Base-by-base conservation (phyloP, 2,888 invertebrate species). In the Rhogogaster chlorosoma region DNA sequence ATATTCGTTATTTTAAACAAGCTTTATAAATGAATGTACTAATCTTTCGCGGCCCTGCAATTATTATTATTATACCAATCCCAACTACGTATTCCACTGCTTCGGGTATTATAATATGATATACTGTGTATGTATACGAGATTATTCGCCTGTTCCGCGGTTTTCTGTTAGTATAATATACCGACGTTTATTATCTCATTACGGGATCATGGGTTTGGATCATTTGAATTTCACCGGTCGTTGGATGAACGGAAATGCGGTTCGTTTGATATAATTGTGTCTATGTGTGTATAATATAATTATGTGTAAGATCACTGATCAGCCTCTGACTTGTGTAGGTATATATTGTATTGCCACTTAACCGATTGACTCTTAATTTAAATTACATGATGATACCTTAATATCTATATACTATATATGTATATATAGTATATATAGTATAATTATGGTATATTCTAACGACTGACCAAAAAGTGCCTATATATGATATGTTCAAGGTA, bases 341-440 rank as follows among this genome's bases (percentile, higher is more conserved):
- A 53, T 77, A 53, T 77, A 77, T 77, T 49, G 49, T 29, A 49
- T 77, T 53, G 53, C 77, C 77, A 77, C 77, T 53, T 77, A 38
- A 53, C 49, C 77, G 77, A 45, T 32, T 45, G 75, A 75, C 26
- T 26, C 38, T 32, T 26, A 77, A 22, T 73, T 45, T 22, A n/a
- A 26, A 26, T 75, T 38, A 26, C 45, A 73, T 73, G 2, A 71
- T 71, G 22, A 73, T 42, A 42, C 22, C 22, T 42, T 73, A 22
- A 22, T 42, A 73, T 12, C 38, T n/a, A 32, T 45, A 29, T 67
- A 53, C 7, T 7, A 7, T 7, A n/a, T 7, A 1, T 61, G 12
- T 10, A 61, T 26, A 61, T 61, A 26, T n/a, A 22, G 5, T 49
- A 26, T 61, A 26, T 26, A 61, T 45, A 45, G 1, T 49, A 49